These are phyloP conservation scores for Percina caprodes DNA, from an alignment of 2,113 vertebrate species.

Conservation along the genomic window DNA sequence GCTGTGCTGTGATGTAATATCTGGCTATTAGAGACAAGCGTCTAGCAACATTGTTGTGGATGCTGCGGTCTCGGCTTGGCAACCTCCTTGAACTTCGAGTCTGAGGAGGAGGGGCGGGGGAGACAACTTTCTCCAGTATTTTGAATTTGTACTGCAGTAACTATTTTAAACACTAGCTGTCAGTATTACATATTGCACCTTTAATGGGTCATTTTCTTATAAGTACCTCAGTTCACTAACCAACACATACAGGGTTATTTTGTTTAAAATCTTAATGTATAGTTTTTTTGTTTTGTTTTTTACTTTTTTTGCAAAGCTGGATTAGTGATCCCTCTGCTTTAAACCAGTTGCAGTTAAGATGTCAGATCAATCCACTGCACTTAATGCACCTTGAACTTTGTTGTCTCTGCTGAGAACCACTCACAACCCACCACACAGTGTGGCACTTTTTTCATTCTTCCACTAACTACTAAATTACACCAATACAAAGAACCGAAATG, in stretches of 20 bases:
- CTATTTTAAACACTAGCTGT: too few species aligned
- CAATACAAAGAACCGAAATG: background rate
- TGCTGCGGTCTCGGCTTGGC: too few species aligned
- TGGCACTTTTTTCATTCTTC: background rate
- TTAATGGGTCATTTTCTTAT: conserved; percentile 11
- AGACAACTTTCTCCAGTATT: too few species aligned
- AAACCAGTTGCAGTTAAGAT: conserved; percentile 1
- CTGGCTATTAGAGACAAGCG: too few species aligned
- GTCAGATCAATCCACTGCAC: background rate
- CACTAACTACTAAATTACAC: conserved; percentile 20
- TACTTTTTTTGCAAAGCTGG: background rate
- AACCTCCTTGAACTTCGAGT: too few species aligned
- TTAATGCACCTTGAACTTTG: conserved; percentile 6
- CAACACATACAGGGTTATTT: background rate
- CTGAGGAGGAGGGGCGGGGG: too few species aligned
- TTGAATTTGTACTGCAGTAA: too few species aligned
- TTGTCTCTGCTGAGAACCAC: background rate
- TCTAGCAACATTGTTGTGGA: too few species aligned
- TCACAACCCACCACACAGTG: background rate
- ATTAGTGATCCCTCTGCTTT: background rate
- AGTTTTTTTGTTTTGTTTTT: too few species aligned
- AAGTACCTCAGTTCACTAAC: conserved; percentile 16
- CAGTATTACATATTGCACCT: too few species aligned
- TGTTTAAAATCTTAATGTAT: background rate
- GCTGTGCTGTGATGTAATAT: too few species aligned